Conservation (phyloP, 2,888 invertebrate genomes). For the Troilus luridus region DNA sequence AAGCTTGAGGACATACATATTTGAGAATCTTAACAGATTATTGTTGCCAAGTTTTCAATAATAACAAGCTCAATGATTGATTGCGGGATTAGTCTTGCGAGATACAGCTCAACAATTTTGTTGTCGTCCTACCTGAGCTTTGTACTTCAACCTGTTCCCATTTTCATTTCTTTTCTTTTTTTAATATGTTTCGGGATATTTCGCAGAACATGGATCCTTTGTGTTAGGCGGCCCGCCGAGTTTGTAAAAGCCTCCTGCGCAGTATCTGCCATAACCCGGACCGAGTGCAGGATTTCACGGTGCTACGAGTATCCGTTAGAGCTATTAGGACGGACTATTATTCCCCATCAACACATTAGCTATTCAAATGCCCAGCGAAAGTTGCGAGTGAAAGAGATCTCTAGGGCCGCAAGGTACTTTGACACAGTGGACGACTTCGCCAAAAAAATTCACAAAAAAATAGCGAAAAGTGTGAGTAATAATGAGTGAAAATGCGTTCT, state of each 20-base stretch:
- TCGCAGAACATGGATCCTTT: not conserved
- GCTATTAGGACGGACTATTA: slow-evolving; percentile 8
- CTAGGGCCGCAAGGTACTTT: not conserved
- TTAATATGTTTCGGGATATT: not conserved
- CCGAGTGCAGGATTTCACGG: slow-evolving; percentile 25
- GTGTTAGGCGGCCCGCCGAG: not conserved
- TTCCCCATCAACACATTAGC: slow-evolving; percentile 36
- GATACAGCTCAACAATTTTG: not conserved
- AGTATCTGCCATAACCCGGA: slow-evolving; percentile 32
- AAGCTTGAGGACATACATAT: not conserved
- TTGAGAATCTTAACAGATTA: not conserved
- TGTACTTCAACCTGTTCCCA: not conserved
- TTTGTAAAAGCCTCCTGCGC: not conserved
- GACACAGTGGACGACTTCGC: not conserved
- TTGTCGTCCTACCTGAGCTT: not conserved
- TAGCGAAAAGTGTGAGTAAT: not conserved
- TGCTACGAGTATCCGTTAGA: slow-evolving; percentile 34
- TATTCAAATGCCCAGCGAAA: slow-evolving; percentile 32
- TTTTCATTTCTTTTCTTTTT: not conserved
- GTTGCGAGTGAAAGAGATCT: slow-evolving; percentile 31
- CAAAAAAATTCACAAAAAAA: not conserved
- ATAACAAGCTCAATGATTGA: not conserved
- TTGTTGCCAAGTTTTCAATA: not conserved
- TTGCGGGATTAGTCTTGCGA: not conserved
- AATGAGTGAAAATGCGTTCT: not conserved